Base-by-base conservation (phyloP, 2,888 invertebrate species). In the Cryptus viduatorius region DNA sequence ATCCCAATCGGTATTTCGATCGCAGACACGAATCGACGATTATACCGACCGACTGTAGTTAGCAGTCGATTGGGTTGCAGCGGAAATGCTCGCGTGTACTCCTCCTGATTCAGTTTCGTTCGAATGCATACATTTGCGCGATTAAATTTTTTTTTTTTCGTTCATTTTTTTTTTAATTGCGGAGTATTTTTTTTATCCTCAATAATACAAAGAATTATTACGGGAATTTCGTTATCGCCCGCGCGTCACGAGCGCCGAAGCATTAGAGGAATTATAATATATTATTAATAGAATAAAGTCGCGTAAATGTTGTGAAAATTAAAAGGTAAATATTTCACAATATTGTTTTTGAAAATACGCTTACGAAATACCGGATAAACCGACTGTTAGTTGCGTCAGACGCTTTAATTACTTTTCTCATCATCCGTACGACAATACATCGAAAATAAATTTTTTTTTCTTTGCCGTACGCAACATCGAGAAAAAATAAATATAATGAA, bases 1-100 rank as follows among this genome's bases (percentile, higher is more conserved):
- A n/a, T 7, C 24, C 56, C 24, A 12, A 24, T 56, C 80, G 59
- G 46, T 29, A 19, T 73, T 56, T 75, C 19, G 46, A 19, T 56
- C 10, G 46, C n/a, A 31, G 71, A n/a, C 42, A 64, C 71, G n/a
- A 79, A 42, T 71, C 50, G 19, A 5, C 69, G n/a, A 53, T 71
- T 64, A 64, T 50, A 42, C 44, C 44, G 19, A 24, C 24, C 12
- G 29, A 14, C 14, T 59, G 29, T 12, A 31, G 10, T 48, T 14
- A 29, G 61, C n/a, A 24, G 24, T 19, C 56, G 56, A 12, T 19
- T 10, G 8, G 53, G 1, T 53, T 8, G 53, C 53, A 53, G 19
- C 53, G 3, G 16, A 4, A 12, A 24, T 12, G 24, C 37, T 37
- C 37, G 24, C 56, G 19, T 24, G 24, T 24, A 56, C 19, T 4